Base-by-base conservation (phyloP, 2,113 vertebrate genomes). In the Zeus faber region DNA sequence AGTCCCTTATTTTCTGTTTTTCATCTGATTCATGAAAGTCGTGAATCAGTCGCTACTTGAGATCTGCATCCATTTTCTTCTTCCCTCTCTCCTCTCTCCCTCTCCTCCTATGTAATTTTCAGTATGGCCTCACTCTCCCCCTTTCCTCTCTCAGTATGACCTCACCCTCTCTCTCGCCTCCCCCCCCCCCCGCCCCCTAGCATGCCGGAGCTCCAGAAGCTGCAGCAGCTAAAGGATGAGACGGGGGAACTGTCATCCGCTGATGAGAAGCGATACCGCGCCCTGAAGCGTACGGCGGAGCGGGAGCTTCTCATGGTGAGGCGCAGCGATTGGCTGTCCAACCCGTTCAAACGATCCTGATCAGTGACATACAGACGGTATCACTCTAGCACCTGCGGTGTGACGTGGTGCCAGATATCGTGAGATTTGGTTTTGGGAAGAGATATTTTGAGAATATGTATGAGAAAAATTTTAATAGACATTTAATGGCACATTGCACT, bases 191-290 rank as follows among this genome's bases (percentile, higher is more conserved):
- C 31, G 2, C n/a, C 33, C 10, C 13, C 17, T 58, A 99, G 96
- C 67, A 98, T 99, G 95, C 97, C 96, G 0, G 96, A 99, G 79
- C 91, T 99, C 22, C 97, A 99, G 86, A 99, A 99, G 27, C 88
- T 99, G 22, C 97, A 99, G 76, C 97, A 99, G 84, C 87, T 99
- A 43, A 99, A 99, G 78, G 97, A 99, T 17, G 97, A 99, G 79
- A 99, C 97, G 0, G 97, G 97, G 14, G 97, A 99, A 21, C 89
- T 99, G 60, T 99, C 96, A 0, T 99, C 96, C 0, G 95, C 97
- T 0, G 97, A 99, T 1, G 97, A 99, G 85, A 99, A 99, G 50
- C 94, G 97, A 13, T 99, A 99, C 81, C 88, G 96, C 23, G 95
- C 97, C 0, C 85, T 99, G 73, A 99, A 99, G 26, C 93, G 97